Evolutionary conservation across 2,113 vertebrate genomes (phyloP).

Genomic region (Stigmatopora nigra): DNA sequence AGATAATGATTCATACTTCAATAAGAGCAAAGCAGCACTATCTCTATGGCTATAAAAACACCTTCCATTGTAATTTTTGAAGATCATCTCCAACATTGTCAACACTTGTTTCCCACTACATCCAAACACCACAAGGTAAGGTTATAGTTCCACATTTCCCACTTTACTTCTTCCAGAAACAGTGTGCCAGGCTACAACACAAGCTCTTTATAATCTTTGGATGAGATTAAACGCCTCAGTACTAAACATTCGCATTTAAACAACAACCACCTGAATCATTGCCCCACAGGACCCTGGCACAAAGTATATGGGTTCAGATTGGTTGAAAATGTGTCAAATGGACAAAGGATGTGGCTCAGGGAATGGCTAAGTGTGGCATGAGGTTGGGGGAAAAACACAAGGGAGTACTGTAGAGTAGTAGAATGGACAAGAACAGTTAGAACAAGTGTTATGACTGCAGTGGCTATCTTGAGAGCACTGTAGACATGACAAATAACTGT

Average conservation of each 20-base stretch:
- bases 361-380: slow-evolving; percentile 45
- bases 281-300: slow-evolving; percentile 51
- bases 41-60: no score
- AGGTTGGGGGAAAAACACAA: slow-evolving; percentile 48
- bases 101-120: slow-evolving; percentile 38
- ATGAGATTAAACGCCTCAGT: slow-evolving; percentile 63
- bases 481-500: slow-evolving; percentile 49
- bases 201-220: slow-evolving; percentile 63
- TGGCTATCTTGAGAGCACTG: slow-evolving; percentile 42
- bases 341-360: slow-evolving; percentile 57
- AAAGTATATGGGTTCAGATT: slow-evolving; percentile 63
- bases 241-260: slow-evolving; percentile 46
- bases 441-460: slow-evolving; percentile 52
- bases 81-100: no score
- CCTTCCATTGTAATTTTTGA: not conserved
- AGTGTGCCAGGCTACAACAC: slow-evolving; percentile 56
- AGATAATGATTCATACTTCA: not conserved
- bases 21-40: not conserved
- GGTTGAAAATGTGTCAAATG: slow-evolving; percentile 67
- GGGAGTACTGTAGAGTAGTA: slow-evolving; percentile 37
- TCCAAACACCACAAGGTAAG: slow-evolving; percentile 29
- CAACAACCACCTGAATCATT: slow-evolving; percentile 51
- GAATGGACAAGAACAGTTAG: slow-evolving; percentile 44
- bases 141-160: slow-evolving; percentile 46
- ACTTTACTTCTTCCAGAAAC: slow-evolving; percentile 63